Percentiles rank a stretch among this genome's conserved stretches.
Evolutionary conservation across 2,888 invertebrate genomes (phyloP).

Genomic region (Sarcophaga variegata): DNA sequence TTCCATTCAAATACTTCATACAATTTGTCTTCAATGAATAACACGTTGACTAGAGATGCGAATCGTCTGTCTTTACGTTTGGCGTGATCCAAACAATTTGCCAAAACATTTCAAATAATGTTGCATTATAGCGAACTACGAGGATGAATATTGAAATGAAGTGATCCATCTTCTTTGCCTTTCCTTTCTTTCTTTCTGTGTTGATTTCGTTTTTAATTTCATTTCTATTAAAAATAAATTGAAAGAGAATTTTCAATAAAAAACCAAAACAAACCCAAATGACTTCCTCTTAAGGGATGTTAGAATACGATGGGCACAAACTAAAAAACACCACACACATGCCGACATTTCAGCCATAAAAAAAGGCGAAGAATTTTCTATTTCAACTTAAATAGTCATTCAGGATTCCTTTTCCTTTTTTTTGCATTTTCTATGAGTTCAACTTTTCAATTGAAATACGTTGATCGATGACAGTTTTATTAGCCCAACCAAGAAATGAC

Average conservation of each 20-base stretch:
- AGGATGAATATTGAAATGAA: constrained; percentile 60
- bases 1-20: too few relatives aligned
- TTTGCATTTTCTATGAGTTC: background rate
- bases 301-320: background rate
- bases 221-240: background rate
- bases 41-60: too few relatives aligned
- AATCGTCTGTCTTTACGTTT: too few relatives aligned
- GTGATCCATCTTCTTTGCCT: constrained; percentile 79
- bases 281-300: constrained; percentile 36
- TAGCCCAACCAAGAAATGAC: constrained; percentile 65
- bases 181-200: constrained; percentile 20
- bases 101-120: too few relatives aligned
- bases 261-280: too few relatives aligned
- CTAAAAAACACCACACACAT: constrained; percentile 12
- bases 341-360: constrained; percentile 8
- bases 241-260: background rate
- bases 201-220: background rate
- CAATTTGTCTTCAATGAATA: too few relatives aligned
- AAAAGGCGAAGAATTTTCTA: too few relatives aligned
- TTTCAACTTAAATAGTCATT: too few relatives aligned
- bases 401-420: too few relatives aligned
- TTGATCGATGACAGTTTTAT: constrained; percentile 79
- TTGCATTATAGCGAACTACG: too few relatives aligned
- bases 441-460: constrained; percentile 28
- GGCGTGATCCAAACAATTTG: too few relatives aligned